Base-by-base conservation (phyloP, 1,140 invertebrate genomes). In the Himalopsyche phryganea region DNA sequence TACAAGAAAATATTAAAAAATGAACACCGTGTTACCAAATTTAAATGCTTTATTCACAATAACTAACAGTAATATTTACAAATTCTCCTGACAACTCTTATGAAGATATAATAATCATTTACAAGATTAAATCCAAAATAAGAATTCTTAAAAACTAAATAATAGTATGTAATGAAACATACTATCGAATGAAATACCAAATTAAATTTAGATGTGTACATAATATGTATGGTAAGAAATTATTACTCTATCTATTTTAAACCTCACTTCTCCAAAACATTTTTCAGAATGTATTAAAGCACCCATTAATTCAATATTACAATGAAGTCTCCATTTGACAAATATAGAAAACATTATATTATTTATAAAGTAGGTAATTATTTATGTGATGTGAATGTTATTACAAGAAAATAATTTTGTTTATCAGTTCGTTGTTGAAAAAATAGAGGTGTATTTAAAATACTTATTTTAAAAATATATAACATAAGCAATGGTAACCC, bases 41-140 rank as follows among this genome's bases (percentile, higher is more conserved):
- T 20, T 54, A 54, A 54, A 54, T 54, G 51, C 32, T 54, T 54
- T 54, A 54, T 54, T 54, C 51, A 54, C 51, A 54, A 54, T 46
- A 46, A 46, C 14, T 47, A 35, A 36, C 42, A 36, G 35, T 36
- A 40, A 40, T 40, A 40, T 40, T 3, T 40, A 40, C 38, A 40
- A 40, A 15, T 40, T 13, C 15, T 40, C 15, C 15, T 13, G n/a
- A 40, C 15, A 11, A 15, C 38, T 13, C 15, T 40, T 40, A 40
- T 15, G 5, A 13, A 4, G n/a, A 40, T 6, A 35, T 6, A 9
- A 9, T 6, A 44, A 3, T 17, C 4, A 20, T 47, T 17, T 19
- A 47, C 23, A 40, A 13, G n/a, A 40, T 13, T 40, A 5, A 40
- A 40, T 40, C 5, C 15, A 6, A 40, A 13, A 13, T n/a, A 40